Evolutionary conservation across 2,797 vertebrate genomes (phyloP).

Genomic region (Furcifer pardalis): DNA sequence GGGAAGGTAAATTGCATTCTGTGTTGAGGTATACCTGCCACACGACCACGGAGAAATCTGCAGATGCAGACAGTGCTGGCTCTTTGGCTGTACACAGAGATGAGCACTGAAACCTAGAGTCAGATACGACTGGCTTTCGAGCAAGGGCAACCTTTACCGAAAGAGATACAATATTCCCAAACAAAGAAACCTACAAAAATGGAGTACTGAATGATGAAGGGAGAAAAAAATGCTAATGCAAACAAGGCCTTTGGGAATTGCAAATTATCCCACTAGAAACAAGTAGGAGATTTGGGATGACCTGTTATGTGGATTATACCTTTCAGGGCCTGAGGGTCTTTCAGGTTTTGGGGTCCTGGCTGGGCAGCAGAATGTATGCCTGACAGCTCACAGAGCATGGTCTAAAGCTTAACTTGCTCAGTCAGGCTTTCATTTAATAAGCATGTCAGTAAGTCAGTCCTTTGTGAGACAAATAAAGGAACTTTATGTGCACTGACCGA

Average conservation of each 20-base stretch:
- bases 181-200: background rate
- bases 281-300: background rate
- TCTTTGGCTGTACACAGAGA: too few relatives aligned
- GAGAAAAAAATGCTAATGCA: background rate
- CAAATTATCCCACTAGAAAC: background rate
- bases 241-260: too few relatives aligned
- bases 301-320: background rate
- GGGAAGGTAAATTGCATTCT: too few relatives aligned
- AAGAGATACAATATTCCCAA: too few relatives aligned
- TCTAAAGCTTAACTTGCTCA: slow-evolving; percentile 64
- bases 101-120: too few relatives aligned
- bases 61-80: too few relatives aligned
- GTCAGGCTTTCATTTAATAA: slow-evolving; percentile 69
- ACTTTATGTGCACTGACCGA: slow-evolving; percentile 54
- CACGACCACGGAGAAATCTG: too few relatives aligned
- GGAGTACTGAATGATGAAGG: too few relatives aligned
- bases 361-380: slow-evolving; percentile 56
- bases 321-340: slow-evolving; percentile 20
- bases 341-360: slow-evolving; percentile 36
- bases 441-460: slow-evolving; percentile 55
- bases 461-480: slow-evolving; percentile 67
- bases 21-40: too few relatives aligned
- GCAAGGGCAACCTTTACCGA: too few relatives aligned
- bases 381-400: slow-evolving; percentile 51
- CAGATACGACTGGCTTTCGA: too few relatives aligned